Evolutionary conservation across 2,113 vertebrate species (phyloP).

Genomic region (Nothoprocta perdicaria): DNA sequence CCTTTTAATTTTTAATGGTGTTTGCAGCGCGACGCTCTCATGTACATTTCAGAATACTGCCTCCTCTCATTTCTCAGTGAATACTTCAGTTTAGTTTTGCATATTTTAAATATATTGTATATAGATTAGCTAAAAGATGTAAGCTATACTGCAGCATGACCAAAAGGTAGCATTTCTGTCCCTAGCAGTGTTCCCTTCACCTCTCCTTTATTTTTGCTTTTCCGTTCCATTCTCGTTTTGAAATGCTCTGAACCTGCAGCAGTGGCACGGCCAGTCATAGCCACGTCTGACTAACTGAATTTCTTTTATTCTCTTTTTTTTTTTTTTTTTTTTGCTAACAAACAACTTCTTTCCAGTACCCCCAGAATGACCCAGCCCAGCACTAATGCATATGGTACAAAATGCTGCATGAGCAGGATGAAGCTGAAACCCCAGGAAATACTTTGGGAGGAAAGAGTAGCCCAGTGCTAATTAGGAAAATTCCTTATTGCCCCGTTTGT

Average conservation of each 20-base stretch:
- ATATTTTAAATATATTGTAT: neutral
- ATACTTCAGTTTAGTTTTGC: neutral
- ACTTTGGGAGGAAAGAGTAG: neutral
- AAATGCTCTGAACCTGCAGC: neutral
- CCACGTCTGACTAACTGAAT: neutral
- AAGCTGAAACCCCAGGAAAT: neutral
- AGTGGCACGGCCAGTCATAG: neutral
- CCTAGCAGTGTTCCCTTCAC: neutral
- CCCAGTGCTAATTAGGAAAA: neutral
- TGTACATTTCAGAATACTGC: fast-evolving
- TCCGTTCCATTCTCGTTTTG: neutral
- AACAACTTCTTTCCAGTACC: neutral
- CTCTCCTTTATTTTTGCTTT: neutral
- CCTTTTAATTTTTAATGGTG: neutral
- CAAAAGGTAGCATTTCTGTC: neutral
- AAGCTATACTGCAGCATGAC: neutral
- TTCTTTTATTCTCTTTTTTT: neutral
- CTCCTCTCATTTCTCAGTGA: neutral
- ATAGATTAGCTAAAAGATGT: neutral
- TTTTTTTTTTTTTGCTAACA: neutral
- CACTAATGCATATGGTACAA: neutral
- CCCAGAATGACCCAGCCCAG: neutral
- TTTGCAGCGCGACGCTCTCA: neutral
- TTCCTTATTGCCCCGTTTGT: neutral
- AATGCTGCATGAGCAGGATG: neutral